Evolutionary conservation across 2,797 vertebrate genomes (phyloP).

Genomic region (Poeciliopsis turneri): DNA sequence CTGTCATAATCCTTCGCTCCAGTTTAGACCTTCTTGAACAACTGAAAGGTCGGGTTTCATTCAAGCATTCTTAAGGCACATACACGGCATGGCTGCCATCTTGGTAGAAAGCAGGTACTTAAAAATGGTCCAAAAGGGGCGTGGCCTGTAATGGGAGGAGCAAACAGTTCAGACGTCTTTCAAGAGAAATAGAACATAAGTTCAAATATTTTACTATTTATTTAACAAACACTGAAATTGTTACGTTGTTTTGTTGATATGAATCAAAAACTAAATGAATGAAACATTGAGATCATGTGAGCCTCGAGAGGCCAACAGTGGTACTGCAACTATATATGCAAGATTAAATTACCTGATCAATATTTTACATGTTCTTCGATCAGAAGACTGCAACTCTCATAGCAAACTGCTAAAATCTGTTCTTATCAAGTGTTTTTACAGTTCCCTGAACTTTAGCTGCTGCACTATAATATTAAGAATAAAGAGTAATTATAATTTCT

Average conservation of each 20-base stretch:
- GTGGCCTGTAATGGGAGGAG: not conserved
- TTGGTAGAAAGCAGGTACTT: conserved; percentile 1
- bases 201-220: not conserved
- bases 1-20: conserved; percentile 39
- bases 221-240: not conserved
- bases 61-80: not conserved
- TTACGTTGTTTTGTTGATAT: not conserved
- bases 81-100: conserved; percentile 1
- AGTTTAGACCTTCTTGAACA: conserved; percentile 15
- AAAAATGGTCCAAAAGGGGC: not conserved
- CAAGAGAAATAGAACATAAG: not conserved
- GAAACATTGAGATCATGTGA: not conserved
- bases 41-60: not conserved
- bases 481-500: not conserved
- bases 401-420: not conserved
- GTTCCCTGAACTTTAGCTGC: not conserved
- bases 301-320: not conserved
- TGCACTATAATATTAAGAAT: not conserved
- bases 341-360: not conserved
- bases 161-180: not conserved
- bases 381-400: not conserved
- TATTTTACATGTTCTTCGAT: not conserved
- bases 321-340: not conserved
- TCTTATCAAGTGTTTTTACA: not conserved
- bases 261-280: not conserved